Conservation (phyloP, 2,797 vertebrate genomes). For the Paedocypris micromegethes region DNA sequence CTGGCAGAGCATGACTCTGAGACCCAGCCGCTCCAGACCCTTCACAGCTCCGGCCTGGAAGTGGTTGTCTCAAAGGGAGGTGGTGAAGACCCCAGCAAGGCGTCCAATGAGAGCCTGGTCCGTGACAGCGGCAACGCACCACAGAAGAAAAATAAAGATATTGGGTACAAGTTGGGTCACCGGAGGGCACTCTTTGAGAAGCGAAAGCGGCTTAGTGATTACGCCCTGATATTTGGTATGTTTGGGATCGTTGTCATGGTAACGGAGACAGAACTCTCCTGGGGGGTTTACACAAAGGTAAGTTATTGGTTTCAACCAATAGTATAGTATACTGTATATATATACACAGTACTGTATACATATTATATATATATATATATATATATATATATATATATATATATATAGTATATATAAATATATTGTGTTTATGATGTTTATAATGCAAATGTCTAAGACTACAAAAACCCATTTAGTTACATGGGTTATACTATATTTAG, state of each 20-base stretch:
- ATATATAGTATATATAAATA: too few relatives aligned
- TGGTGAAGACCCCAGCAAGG: constrained; percentile 69
- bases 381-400: too few relatives aligned
- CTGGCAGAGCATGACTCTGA: constrained; percentile 76
- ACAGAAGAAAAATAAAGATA: constrained; percentile 75
- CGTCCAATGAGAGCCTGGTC: constrained; percentile 65
- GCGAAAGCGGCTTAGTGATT: constrained; percentile 89
- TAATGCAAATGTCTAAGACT: too few relatives aligned
- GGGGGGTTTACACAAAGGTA: constrained; percentile 95
- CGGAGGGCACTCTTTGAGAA: constrained; percentile 89
- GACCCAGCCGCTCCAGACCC: constrained; percentile 74
- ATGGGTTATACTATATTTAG: too few relatives aligned
- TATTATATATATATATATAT: too few relatives aligned
- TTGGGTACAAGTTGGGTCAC: constrained; percentile 87
- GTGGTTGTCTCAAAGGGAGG: constrained; percentile 80
- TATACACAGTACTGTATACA: too few relatives aligned
- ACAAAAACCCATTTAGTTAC: too few relatives aligned
- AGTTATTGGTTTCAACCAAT: too few relatives aligned
- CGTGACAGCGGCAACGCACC: constrained; percentile 59
- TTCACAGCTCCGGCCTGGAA: constrained; percentile 77
- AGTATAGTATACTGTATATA: too few relatives aligned
- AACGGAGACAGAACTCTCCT: constrained; percentile 92
- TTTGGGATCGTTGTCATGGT: constrained; percentile 97
- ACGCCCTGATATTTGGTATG: constrained; percentile 94
- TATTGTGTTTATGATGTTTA: too few relatives aligned